These are phyloP conservation scores for Zygothrica quintamaculata DNA, from an alignment of 2,888 invertebrate species.

Conservation along the genomic window DNA sequence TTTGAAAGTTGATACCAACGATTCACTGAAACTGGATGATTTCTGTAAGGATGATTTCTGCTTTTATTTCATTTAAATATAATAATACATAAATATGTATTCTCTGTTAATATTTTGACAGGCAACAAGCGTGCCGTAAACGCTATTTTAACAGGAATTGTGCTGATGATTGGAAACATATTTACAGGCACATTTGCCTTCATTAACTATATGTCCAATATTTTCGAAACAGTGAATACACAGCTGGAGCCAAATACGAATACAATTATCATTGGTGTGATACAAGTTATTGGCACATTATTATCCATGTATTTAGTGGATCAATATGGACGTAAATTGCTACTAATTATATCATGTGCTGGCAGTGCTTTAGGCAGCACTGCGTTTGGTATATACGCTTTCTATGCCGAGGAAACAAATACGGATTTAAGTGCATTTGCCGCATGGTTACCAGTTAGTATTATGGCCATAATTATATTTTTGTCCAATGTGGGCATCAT, in stretches of 20 bases:
- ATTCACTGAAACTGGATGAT: slow-evolving; percentile 37
- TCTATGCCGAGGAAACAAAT: slow-evolving; percentile 54
- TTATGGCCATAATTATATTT: slow-evolving; percentile 78
- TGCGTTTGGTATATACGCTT: slow-evolving; percentile 73
- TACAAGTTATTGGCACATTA: slow-evolving; percentile 76
- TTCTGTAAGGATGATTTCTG: slow-evolving; percentile 69
- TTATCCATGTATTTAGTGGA: slow-evolving; percentile 74
- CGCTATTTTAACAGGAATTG: slow-evolving; percentile 64
- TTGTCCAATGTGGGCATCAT: slow-evolving; percentile 75
- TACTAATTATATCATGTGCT: slow-evolving; percentile 67
- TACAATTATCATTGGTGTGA: slow-evolving; percentile 78
- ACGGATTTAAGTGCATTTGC: slow-evolving; percentile 51
- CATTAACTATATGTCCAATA: slow-evolving; percentile 78
- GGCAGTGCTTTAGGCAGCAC: slow-evolving; percentile 67
- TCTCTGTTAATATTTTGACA: slow-evolving; percentile 29
- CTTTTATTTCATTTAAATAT: too few species aligned
- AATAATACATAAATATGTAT: too few species aligned
- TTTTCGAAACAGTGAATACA: slow-evolving; percentile 72
- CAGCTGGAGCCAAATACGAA: slow-evolving; percentile 74
- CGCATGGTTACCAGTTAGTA: slow-evolving; percentile 68
- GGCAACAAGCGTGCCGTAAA: slow-evolving; percentile 64
- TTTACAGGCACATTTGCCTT: slow-evolving; percentile 76
- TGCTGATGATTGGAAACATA: slow-evolving; percentile 68
- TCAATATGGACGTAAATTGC: slow-evolving; percentile 68
- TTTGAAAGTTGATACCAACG: slow-evolving; percentile 21